phyloP scores from a whole-genome alignment of 2,888 invertebrate genomes.

The Cheilosia pagana region DNA sequence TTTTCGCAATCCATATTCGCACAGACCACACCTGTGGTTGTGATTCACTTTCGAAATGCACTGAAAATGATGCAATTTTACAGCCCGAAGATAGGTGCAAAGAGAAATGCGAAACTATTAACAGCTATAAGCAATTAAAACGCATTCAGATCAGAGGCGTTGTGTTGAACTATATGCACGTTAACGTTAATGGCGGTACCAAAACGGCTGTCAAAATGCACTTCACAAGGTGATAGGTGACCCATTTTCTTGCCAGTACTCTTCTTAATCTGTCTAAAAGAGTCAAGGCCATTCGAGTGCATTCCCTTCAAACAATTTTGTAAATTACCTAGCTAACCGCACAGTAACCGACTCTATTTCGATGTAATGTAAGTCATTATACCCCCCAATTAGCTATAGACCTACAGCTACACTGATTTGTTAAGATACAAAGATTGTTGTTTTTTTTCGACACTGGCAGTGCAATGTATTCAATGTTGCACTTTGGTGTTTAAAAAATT shows the following conservation, averaged over 20 bases:
- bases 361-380: neutral
- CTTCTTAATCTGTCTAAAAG: neutral
- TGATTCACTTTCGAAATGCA: slow-evolving; percentile 20
- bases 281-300: neutral
- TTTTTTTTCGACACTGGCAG: neutral
- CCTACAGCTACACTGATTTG: neutral
- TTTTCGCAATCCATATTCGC: slow-evolving; percentile 20
- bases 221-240: no score
- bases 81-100: neutral
- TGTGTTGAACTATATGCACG: no score
- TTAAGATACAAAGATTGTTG: neutral
- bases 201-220: no score
- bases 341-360: neutral
- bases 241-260: no score
- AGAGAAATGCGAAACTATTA: neutral
- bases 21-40: slow-evolving; percentile 32
- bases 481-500: slow-evolving; percentile 45
- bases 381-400: neutral
- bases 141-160: no score
- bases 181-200: no score
- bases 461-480: slow-evolving; percentile 42
- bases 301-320: neutral
- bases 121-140: neutral
- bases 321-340: neutral
- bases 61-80: slow-evolving; percentile 19